Evolutionary conservation across 1,140 invertebrate genomes (phyloP).

Genomic region (Hirudo medicinalis): DNA sequence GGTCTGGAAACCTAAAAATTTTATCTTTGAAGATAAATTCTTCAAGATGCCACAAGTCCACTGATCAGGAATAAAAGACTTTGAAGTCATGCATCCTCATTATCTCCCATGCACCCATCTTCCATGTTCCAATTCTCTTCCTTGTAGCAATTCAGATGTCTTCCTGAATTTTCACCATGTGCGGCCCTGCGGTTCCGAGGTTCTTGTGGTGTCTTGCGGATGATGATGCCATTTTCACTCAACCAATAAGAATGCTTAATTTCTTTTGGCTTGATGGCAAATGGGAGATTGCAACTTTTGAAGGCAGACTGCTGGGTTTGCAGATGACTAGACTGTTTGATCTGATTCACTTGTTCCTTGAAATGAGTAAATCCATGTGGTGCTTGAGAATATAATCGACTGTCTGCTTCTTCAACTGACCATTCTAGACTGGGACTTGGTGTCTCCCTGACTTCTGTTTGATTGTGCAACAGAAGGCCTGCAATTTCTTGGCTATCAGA

Average conservation of each 20-base stretch:
- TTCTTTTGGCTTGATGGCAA: conserved; percentile 11
- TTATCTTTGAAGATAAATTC: too few species aligned
- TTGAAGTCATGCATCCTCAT: too few species aligned
- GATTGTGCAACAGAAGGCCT: neutral
- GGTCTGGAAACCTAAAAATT: too few species aligned
- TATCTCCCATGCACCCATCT: too few species aligned
- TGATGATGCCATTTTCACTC: conserved; percentile 2
- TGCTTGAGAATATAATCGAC: neutral
- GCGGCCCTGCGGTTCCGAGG: too few species aligned
- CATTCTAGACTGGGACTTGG: neutral
- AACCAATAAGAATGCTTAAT: conserved; percentile 11
- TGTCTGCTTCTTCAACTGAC: neutral
- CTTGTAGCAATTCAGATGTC: too few species aligned
- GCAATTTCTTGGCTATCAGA: neutral
- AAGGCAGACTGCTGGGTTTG: neutral
- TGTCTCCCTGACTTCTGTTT: neutral
- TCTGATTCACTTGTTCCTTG: neutral
- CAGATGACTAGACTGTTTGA: neutral
- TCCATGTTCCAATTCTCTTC: too few species aligned
- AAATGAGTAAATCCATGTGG: neutral
- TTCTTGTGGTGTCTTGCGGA: neutral
- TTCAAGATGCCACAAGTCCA: too few species aligned
- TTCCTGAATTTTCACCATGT: too few species aligned
- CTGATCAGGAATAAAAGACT: too few species aligned
- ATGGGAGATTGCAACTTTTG: neutral